Conservation (phyloP, 64 coral and sea anemone genomes). For the Hydrozoanthus tunicans region DNA sequence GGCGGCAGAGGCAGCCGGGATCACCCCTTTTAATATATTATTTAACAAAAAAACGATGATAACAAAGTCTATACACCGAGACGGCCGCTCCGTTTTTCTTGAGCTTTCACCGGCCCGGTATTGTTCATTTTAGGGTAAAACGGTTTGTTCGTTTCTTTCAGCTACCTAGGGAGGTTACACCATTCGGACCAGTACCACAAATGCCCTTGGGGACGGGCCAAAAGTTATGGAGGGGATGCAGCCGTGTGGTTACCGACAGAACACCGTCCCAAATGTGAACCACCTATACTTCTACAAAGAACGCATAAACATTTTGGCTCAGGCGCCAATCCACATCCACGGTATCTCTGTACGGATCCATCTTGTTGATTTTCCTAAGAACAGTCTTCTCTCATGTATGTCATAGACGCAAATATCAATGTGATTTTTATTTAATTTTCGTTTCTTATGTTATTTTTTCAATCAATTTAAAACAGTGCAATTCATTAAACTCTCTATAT, state of each 20-base stretch:
- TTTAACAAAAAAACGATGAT: too few relatives aligned
- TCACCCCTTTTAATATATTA: too few relatives aligned
- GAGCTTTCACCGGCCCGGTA: too few relatives aligned
- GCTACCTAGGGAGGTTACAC: slow-evolving; percentile 58
- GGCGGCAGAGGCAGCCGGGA: too few relatives aligned
- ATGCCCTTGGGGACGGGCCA: slow-evolving; percentile 93
- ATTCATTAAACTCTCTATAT: too few relatives aligned
- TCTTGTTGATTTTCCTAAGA: too few relatives aligned
- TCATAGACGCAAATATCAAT: not conserved
- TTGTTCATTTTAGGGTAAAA: not conserved
- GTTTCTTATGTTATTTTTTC: too few relatives aligned
- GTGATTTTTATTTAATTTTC: too few relatives aligned
- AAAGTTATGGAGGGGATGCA: slow-evolving; percentile 94
- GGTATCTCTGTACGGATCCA: too few relatives aligned
- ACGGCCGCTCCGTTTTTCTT: too few relatives aligned
- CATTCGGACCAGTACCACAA: slow-evolving; percentile 62
- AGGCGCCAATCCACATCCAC: slow-evolving; percentile 79
- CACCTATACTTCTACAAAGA: slow-evolving; percentile 79
- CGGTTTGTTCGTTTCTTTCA: not conserved
- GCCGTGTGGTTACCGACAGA: slow-evolving; percentile 69
- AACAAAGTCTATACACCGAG: too few relatives aligned
- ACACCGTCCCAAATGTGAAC: slow-evolving; percentile 94
- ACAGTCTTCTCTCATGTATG: not conserved
- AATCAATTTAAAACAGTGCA: too few relatives aligned
- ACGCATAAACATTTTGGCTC: slow-evolving; percentile 90